These are phyloP conservation scores for Drosophila algonquin DNA, from an alignment of 2,888 invertebrate genomes.

Conservation along the genomic window DNA sequence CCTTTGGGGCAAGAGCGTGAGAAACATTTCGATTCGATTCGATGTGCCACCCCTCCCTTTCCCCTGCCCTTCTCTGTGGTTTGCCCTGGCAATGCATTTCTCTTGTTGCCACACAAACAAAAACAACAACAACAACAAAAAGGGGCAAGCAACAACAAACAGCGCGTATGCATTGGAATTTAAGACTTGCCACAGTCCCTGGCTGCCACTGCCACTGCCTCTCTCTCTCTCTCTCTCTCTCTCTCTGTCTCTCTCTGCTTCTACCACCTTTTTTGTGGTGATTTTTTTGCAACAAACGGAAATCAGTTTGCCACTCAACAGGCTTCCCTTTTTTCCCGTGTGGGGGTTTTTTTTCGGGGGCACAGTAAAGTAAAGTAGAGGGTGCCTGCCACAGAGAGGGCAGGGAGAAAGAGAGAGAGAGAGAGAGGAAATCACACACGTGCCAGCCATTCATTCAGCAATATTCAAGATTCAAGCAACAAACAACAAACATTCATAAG, in stretches of 20 bases:
- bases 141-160: conserved; percentile 64
- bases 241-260: background rate
- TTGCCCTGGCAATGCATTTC: conserved; percentile 72
- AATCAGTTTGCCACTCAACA: conserved; percentile 82
- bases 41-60: conserved; percentile 29
- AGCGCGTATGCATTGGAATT: conserved; percentile 74
- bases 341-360: conserved; percentile 29
- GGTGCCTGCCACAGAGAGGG: background rate
- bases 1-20: conserved; percentile 73
- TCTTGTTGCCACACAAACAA: conserved; percentile 77
- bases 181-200: conserved; percentile 62
- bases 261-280: conserved; percentile 2
- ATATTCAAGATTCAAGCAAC: conserved; percentile 17
- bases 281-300: conserved; percentile 70
- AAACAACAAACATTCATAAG: conserved; percentile 42
- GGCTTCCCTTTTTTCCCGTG: conserved; percentile 82
- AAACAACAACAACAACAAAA: conserved; percentile 8
- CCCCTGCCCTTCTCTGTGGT: conserved; percentile 27
- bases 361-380: background rate
- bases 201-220: conserved; percentile 2
- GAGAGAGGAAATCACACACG: conserved; percentile 50
- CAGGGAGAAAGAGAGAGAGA: background rate
- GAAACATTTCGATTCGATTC: conserved; percentile 51
- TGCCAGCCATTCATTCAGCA: conserved; percentile 66
- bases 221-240: background rate